phyloP scores from a whole-genome alignment of 2,113 vertebrate genomes.

The Hypanus sabinus region DNA sequence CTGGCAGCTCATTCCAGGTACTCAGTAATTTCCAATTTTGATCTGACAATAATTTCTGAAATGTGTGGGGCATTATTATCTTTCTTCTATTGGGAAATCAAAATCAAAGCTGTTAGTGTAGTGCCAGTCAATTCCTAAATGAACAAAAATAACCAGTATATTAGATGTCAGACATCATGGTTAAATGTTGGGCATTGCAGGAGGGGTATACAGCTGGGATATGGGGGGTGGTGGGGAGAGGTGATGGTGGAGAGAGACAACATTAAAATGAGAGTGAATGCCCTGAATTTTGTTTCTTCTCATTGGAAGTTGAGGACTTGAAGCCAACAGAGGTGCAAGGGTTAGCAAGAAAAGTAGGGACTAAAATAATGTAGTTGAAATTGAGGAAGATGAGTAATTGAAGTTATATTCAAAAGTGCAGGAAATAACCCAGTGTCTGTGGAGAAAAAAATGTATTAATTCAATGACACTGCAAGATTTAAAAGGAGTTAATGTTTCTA shows the following conservation, averaged over 20 bases:
- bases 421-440: no score
- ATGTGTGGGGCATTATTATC: background rate
- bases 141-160: background rate
- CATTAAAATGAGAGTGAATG: background rate
- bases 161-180: background rate
- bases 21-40: no score
- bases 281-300: background rate
- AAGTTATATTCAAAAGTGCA: no score
- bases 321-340: background rate
- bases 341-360: background rate
- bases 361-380: no score
- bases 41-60: background rate
- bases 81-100: background rate
- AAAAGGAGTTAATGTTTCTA: background rate
- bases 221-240: background rate
- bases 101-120: background rate
- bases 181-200: background rate
- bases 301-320: background rate
- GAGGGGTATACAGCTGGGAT: background rate
- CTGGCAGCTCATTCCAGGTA: no score
- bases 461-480: no score
- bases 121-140: background rate
- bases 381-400: no score
- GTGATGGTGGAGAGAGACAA: background rate
- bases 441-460: no score